These are phyloP conservation scores for Campylorhamphus procurvoides DNA, from an alignment of 2,113 vertebrate genomes.

Conservation along the genomic window DNA sequence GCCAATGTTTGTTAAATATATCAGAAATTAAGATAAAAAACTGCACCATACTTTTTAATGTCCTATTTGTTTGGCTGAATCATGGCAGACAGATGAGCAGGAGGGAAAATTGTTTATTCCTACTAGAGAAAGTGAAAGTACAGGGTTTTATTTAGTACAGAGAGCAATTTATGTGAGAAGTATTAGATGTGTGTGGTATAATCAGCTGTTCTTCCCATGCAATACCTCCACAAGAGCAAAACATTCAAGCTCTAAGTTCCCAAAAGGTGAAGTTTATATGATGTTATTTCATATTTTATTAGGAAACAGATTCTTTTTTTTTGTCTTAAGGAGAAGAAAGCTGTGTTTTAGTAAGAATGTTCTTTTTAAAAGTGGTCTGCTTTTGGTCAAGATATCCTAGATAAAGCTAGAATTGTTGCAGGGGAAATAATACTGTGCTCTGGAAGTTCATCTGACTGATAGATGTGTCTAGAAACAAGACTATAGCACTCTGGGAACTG, in stretches of 20 bases:
- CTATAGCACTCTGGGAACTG: neutral
- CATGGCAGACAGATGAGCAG: neutral
- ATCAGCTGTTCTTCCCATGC: neutral
- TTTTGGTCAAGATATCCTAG: neutral
- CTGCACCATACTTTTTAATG: neutral
- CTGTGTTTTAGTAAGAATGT: neutral
- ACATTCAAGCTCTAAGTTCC: neutral
- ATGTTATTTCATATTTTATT: neutral
- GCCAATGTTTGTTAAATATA: conserved; percentile 25
- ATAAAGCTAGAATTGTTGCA: neutral
- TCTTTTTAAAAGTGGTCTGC: neutral
- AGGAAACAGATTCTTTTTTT: neutral
- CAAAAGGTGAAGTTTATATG: neutral
- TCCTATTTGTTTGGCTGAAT: neutral
- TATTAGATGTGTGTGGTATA: neutral
- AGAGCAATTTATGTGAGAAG: neutral
- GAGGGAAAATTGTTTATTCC: neutral
- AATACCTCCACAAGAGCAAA: neutral
- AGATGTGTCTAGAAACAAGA: neutral
- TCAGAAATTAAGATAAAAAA: conserved; percentile 29
- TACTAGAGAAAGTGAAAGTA: neutral
- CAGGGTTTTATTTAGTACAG: neutral
- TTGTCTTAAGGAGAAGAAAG: neutral
- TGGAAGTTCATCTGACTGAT: neutral
- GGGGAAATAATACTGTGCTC: neutral